Base-by-base conservation (phyloP, 2,113 vertebrate species). In the Nibea coibor region DNA sequence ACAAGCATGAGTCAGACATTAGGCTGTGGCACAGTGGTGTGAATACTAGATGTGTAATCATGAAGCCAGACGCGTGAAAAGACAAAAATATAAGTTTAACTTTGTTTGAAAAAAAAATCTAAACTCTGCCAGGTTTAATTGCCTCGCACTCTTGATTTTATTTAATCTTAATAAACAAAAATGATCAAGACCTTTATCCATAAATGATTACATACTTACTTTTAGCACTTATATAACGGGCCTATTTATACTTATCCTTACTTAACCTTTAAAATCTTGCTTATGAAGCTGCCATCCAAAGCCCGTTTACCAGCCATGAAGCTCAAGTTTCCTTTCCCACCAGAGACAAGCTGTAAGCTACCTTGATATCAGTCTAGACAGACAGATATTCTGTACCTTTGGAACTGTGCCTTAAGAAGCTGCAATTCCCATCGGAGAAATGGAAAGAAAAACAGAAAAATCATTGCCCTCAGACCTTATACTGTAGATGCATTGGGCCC, bases 1-100 rank as follows among this genome's bases (percentile, higher is more conserved):
- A 39, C 45, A 75, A 39, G 20, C 42, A 69, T 57, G 73, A 73
- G 26, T 75, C 59, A 66, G 57, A 56, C 62, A 64, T 72, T 31
- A 53, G 53, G 15, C 20, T 22, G 58, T 19, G 24, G 24, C 53
- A 48, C 16, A 20, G 48, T 62, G 64, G 16, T 3, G 5, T 35
- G 15, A 28, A 26, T 47, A 54, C 4, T 39, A 58, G 16, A 26
- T 63, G 28, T 50, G 31, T 51, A 47, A 47, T 22, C 35, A 53
- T 22, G 10, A 47, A 64, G 31, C 42, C 39, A 20, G 39, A 72
- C 19, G n/a, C 62, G 5, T n/a, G 9, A 35, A 43, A 16, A 62
- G 17, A 61, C 20, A 19, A 43, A 78, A 68, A 12, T 26, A 35
- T 10, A 39, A 39, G 35, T 39, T 39, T 39, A 39, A 39, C 35